Conservation (phyloP, 2,113 vertebrate species). For the Xiphophorus maculatus region DNA sequence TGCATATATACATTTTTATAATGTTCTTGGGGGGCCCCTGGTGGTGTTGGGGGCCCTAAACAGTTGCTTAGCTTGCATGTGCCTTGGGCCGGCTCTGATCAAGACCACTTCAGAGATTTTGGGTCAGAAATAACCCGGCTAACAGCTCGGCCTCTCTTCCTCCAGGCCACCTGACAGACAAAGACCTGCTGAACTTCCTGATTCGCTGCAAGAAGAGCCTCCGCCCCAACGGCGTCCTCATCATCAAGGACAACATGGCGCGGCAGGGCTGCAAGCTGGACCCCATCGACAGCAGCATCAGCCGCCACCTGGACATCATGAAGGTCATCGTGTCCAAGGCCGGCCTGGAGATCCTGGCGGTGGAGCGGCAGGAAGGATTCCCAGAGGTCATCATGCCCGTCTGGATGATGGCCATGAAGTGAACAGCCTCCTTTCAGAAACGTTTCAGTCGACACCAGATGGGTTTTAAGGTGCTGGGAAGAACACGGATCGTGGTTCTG, state of each 20-base stretch:
- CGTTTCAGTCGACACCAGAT: neutral
- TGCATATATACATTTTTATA: no score
- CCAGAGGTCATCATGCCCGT: conserved; percentile 91
- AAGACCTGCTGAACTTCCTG: conserved; percentile 90
- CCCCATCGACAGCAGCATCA: conserved; percentile 90
- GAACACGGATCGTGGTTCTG: no score
- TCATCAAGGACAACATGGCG: conserved; percentile 96
- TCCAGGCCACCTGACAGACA: conserved; percentile 92
- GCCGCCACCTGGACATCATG: conserved; percentile 90
- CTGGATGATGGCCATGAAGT: conserved; percentile 91
- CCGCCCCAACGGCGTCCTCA: conserved; percentile 87
- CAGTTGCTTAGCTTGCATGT: no score
- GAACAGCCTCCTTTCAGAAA: neutral
- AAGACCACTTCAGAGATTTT: no score
- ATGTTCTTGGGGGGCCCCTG: no score
- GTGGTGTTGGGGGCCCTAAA: no score
- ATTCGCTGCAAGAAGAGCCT: conserved; percentile 86
- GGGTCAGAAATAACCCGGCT: no score
- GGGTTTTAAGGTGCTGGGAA: neutral
- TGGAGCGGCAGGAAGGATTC: conserved; percentile 87
- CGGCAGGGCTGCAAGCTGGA: conserved; percentile 91
- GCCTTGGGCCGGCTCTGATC: no score
- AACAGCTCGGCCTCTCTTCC: neutral
- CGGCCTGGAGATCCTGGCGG: conserved; percentile 84
- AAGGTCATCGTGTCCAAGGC: conserved; percentile 85